Evolutionary conservation across 2,888 invertebrate genomes (phyloP).

Genomic region (Brachyptera putata): DNA sequence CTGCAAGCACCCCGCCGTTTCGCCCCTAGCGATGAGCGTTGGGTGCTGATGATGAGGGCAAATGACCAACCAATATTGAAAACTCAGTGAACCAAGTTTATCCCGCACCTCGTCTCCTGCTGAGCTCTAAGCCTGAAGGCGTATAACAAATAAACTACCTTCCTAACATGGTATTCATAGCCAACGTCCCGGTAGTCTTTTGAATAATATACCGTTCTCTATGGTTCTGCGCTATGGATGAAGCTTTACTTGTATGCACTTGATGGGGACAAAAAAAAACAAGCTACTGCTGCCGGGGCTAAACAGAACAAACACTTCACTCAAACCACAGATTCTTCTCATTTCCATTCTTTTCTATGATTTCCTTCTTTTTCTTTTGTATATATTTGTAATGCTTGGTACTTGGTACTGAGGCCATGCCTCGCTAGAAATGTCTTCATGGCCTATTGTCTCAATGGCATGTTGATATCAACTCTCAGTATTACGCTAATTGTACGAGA

Average conservation of each 20-base stretch:
- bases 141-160: not conserved
- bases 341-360: not conserved
- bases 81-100: slow-evolving; percentile 11
- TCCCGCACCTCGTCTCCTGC: slow-evolving; percentile 5
- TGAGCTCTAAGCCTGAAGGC: slow-evolving; percentile 6
- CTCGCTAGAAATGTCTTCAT: too few relatives aligned
- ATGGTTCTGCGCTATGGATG: too few relatives aligned
- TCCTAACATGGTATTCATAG: slow-evolving; percentile 11
- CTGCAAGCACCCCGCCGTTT: not conserved
- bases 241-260: slow-evolving; percentile 12
- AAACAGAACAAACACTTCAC: slow-evolving; percentile 7
- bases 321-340: not conserved
- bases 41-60: not conserved
- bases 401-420: not conserved
- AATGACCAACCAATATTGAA: slow-evolving; percentile 19
- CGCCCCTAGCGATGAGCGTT: not conserved
- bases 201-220: slow-evolving; percentile 4
- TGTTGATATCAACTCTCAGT: not conserved
- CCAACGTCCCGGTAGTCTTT: slow-evolving; percentile 13
- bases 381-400: not conserved
- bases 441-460: too few relatives aligned
- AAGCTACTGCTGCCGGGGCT: slow-evolving; percentile 12
- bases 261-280: slow-evolving; percentile 12
- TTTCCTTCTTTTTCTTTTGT: not conserved
- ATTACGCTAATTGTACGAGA: not conserved